Percentiles rank a stretch among this genome's conserved stretches.
These are phyloP conservation scores for Gila robusta DNA, from an alignment of 2,797 vertebrate genomes.

Conservation along the genomic window DNA sequence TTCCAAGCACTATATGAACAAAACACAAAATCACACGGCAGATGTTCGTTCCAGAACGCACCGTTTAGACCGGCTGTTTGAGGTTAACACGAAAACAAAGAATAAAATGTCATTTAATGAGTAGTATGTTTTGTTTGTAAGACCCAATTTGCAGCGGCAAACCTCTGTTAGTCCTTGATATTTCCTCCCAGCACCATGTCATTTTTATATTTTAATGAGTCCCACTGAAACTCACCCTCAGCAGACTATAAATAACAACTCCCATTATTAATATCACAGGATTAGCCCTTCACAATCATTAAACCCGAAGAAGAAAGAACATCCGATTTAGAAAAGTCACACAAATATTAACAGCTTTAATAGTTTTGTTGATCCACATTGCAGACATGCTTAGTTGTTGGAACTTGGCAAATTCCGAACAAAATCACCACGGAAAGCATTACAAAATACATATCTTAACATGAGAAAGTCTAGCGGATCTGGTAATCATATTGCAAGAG, in stretches of 20 bases:
- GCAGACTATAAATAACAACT: constrained; percentile 22
- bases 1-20: background rate
- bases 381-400: background rate
- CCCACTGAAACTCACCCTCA: constrained; percentile 18
- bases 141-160: background rate
- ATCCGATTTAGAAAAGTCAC: constrained; percentile 2
- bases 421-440: background rate
- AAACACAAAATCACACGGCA: background rate
- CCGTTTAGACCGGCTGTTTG: background rate
- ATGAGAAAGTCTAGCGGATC: background rate
- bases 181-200: constrained; percentile 7
- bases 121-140: background rate
- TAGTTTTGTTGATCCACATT: constrained; percentile 2
- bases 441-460: background rate
- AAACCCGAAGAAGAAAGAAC: constrained; percentile 6
- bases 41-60: background rate
- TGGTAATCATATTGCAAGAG: constrained; percentile 17
- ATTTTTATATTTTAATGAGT: constrained; percentile 32
- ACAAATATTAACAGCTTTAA: background rate
- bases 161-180: background rate
- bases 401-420: background rate
- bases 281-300: background rate
- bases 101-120: constrained; percentile 12
- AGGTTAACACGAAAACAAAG: background rate
- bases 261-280: constrained; percentile 10